Base-by-base conservation (phyloP, 2,113 vertebrate genomes). In the Fregetta grallaria region DNA sequence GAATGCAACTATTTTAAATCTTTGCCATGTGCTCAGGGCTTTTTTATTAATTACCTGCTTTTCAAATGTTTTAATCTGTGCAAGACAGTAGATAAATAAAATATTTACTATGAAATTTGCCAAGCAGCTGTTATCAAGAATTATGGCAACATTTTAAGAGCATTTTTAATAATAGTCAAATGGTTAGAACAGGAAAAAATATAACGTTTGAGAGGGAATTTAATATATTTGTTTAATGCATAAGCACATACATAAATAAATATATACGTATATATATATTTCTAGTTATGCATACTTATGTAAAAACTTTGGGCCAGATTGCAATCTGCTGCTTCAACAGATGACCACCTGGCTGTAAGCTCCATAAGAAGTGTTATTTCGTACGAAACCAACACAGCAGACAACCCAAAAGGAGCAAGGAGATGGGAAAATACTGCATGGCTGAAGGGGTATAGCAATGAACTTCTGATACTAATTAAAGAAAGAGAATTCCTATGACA, bases 1-100 rank as follows among this genome's bases (percentile, higher is more conserved):
- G 44, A 86, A 88, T 93, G 87, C 47, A 58, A 72, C 44, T 93
- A 38, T 91, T 94, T 25, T 58, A 96, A 95, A 86, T 93, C n/a
- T 86, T 36, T 94, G 59, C 42, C 40, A 42, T 30, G 42, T 86
- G 38, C 3, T 88, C 11, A 67, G 45, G 15, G 5, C 77, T 66
- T 94, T 70, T 81, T 79, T 61, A 88, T 94, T 78, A 86, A 91
- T 91, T 81, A 87, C 10, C 2, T 87, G 14, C 16, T 89, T 84
- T 90, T 76, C 6, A 3, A 65, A 91, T 59, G 5, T 86, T 74
- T 25, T 38, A 56, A 71, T 53, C 40, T 89, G 29, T 26, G 10
- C 10, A 88, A 92, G 40, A 88, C 3, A 45, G 30, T 42, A 27
- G 11, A 61, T 78, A 81, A 92, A 95, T 72, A 89, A 66, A 86